Base-by-base conservation (phyloP, 2,113 vertebrate genomes). In the Phyllostomus discolor region DNA sequence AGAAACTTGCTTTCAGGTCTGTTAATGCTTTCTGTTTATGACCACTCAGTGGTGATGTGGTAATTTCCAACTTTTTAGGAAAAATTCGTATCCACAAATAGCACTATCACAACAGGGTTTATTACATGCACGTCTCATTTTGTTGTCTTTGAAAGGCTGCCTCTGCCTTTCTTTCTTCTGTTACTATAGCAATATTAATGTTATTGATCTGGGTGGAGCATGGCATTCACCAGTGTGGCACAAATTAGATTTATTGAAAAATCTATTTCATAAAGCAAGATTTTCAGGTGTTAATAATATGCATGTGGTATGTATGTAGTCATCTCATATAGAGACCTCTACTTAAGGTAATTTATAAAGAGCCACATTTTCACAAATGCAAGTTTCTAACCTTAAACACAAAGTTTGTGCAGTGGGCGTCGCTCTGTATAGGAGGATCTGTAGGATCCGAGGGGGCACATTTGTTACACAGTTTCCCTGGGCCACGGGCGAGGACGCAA, bases 121-220 rank as follows among this genome's bases (percentile, higher is more conserved):
- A 41, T 22, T 69, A 22, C 64, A 35, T 35, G 3, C 52, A 28
- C 35, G 66, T 79, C 33, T n/a, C 59, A 59, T 66, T 90, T 78
- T 81, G 62, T 66, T 73, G 54, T 54, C 38, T 84, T 76, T 78
- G 78, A 41, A 70, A 86, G 75, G 24, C 19, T 69, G 66, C 88
- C 33, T 82, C 78, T 84, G 83, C 22, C 43, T 87, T 80, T 54
- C 10, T 50, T 38, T 12, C 31, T 70, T 84, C 80, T 50, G 69
- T 95, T 86, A 70, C 93, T 7, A 33, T 79, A 54, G 59, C 43
- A 86, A 69, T 64, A 73, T 69, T 88, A 73, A 88, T 79, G 26
- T 20, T 54, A 46, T 28, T n/a, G 35, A 88, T 92, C 57, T 86
- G 41, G 52, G 48, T 81, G n/a, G 67, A 79, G 22, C 31, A 12